Conservation (phyloP, 2,888 invertebrate genomes). For the Dynastes grantii region DNA sequence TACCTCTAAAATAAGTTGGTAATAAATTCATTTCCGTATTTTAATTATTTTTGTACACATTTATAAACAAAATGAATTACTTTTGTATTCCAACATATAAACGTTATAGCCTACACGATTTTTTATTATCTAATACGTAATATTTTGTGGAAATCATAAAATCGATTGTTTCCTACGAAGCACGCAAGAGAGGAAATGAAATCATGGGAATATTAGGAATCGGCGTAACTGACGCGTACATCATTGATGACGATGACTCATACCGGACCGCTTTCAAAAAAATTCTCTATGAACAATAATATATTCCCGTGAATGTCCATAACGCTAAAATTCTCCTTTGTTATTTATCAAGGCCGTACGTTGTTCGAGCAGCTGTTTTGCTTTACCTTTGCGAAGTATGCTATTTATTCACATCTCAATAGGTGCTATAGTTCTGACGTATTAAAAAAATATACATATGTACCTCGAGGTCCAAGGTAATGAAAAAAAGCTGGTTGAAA, state of each 20-base stretch:
- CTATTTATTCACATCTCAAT: neutral
- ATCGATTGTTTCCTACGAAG: too few species aligned
- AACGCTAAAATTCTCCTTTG: constrained; percentile 5
- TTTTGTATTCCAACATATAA: too few species aligned
- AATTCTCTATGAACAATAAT: neutral
- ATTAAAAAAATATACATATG: too few species aligned
- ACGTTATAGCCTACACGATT: too few species aligned
- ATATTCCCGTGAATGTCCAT: too few species aligned
- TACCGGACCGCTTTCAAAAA: neutral
- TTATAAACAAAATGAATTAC: too few species aligned
- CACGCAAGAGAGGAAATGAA: neutral
- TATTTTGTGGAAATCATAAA: neutral
- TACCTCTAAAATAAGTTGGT: too few species aligned
- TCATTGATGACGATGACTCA: constrained; percentile 12
- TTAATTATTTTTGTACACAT: too few species aligned
- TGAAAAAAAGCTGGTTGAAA: too few species aligned
- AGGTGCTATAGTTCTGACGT: neutral
- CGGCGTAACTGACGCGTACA: neutral
- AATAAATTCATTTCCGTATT: too few species aligned
- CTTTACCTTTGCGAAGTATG: neutral
- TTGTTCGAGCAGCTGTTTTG: neutral
- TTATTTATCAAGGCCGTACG: neutral
- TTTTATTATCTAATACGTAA: neutral
- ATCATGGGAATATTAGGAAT: neutral
- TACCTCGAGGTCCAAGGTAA: too few species aligned